Base-by-base conservation (phyloP, 2,797 vertebrate species). In the Stomatorhinus walkeri region DNA sequence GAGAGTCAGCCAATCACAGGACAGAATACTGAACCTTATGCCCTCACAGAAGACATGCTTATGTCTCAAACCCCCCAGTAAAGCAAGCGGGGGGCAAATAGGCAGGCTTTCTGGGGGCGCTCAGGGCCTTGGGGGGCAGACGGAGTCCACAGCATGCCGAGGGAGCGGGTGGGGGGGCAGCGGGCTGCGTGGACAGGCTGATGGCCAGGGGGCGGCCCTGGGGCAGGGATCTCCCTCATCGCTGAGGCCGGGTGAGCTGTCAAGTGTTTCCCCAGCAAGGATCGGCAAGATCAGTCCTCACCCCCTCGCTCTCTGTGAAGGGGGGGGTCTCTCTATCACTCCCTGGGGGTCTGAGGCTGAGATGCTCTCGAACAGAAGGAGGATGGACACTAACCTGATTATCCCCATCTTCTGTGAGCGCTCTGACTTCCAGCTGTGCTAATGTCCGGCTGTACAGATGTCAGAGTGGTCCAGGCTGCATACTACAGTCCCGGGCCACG, bases 371-470 rank as follows among this genome's bases (percentile, higher is more conserved):
- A 14, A 4, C 64, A 36, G 64, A 36, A 72, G 64, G 64, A 19
- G 28, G 28, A 52, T 48, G 91, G 91, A 92, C 90, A 16, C 92
- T 91, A 91, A 85, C 91, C 90, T 94, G 93, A 95, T 95, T 94
- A 93, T 91, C 91, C 90, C 72, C 92, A 90, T 91, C 91, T 93
- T 92, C 94, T 91, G 90, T 89, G 90, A 56, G 68, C 92, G 88
- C 93, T 93, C 90, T 87, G 88, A 54, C 90, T 93, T 92, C 91
- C 92, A 92, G 91, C 91, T 94, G 91, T 92, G 91, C 93, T 94
- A 91, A 93, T 90, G 89, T 16, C 52, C 85, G 16, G 46, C 6
- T 49, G 16, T n/a, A 84, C 83, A 59, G 48, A 68, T 87, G 86
- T 83, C 88, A 89, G 24, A 32, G 24, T 32, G 24, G 64, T 32